Percentiles rank a stretch among this genome's conserved stretches.
Conservation (phyloP, 2,113 vertebrate species). For the Heteronetta atricapilla region DNA sequence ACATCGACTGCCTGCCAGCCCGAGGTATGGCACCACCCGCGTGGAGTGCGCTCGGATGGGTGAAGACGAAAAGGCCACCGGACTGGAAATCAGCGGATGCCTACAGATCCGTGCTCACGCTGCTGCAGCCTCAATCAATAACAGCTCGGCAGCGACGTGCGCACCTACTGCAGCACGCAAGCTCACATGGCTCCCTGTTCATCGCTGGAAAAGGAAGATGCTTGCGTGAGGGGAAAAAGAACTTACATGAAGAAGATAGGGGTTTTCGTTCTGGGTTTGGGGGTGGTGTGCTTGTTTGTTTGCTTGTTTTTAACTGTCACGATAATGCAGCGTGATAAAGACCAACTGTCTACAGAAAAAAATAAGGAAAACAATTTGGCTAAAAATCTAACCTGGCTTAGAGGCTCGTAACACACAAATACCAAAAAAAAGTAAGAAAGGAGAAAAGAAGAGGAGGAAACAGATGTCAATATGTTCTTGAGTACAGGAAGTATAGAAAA, state of each 20-base stretch:
- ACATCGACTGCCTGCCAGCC: neutral
- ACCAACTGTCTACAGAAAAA: neutral
- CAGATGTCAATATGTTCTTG: conserved; percentile 15
- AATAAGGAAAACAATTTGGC: neutral
- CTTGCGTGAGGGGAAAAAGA: no score
- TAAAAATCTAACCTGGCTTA: neutral
- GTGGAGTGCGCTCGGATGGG: fast-evolving
- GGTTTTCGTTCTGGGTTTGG: neutral
- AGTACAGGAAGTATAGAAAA: neutral
- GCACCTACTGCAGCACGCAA: neutral
- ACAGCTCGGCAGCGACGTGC: neutral
- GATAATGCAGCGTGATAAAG: neutral
- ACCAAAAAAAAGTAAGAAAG: neutral
- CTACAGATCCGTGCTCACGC: neutral
- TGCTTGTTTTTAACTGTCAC: neutral
- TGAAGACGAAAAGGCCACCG: neutral
- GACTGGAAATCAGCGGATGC: neutral
- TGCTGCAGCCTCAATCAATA: neutral
- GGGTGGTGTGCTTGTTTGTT: neutral
- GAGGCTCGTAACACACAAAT: neutral
- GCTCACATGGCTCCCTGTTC: fast-evolving
- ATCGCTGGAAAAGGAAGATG: fast-evolving
- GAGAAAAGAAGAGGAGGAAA: conserved; percentile 27
- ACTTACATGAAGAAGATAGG: neutral
- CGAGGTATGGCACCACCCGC: neutral